Evolutionary conservation across 2,113 vertebrate species (phyloP), one percentile per base, ranked within the genome.

Genomic region (Uropsilus gracilis): DNA sequence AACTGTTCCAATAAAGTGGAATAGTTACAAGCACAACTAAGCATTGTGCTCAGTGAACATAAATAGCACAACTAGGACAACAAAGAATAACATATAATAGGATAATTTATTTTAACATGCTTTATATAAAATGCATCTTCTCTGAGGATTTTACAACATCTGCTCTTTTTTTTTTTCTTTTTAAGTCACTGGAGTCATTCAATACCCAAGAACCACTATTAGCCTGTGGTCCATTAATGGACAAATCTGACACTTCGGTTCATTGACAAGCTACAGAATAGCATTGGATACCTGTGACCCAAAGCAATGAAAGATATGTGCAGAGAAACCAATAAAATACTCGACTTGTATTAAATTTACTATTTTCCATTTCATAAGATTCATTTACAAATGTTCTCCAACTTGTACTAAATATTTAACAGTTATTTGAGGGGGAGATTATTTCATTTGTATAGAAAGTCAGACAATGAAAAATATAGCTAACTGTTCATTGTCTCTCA

Each of bases 21-120:
- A 97, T 95, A 75, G 76, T 66, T 91, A 95, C 94, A 95, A 87
- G 83, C 37, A 85, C 28, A 95, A 78, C 71, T 71, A 55, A 94
- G 2, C 12, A 69, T 46, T 89, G 32, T 97, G 50, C 61, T 97
- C 39, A 85, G 59, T 59, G 6, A 46, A 46, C 53, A 69, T 95
- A 91, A 64, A 94, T 30, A 96, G 55, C 11, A 63, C 32, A 86
- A 82, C 18, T 64, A 55, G n/a, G 24, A 94, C n/a, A 86, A 95
- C 37, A 78, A 87, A 86, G 13, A 76, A 32, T 3, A 78, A 22
- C 55, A 95, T 68, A 37, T 73, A 97, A 90, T 16, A 84, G 28
- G 50, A 3, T 7, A 55, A 95, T 96, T 92, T 91, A 96, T 30
- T 86, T 72, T 84, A 95, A 63, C 1, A 87, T 86, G 42, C 78